A percentile compares a stretch with the other conserved stretches of the same genome.
These are phyloP conservation scores for Apteryx owenii DNA, from an alignment of 2,113 vertebrate genomes.

Conservation along the genomic window DNA sequence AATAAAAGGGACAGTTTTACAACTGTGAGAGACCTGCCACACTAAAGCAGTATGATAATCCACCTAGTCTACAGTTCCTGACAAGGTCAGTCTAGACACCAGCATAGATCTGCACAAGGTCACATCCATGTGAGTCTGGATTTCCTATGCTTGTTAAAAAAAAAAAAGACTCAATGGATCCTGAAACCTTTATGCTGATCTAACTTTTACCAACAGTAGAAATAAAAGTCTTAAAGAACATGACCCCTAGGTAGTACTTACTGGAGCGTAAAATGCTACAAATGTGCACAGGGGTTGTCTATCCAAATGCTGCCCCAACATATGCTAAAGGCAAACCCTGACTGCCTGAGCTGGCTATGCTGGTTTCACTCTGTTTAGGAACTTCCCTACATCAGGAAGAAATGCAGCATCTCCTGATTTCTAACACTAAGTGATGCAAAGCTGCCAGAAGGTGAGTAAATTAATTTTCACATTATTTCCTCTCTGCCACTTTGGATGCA, in stretches of 20 bases:
- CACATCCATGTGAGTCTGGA: neutral
- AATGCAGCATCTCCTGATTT: neutral
- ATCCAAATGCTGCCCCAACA: neutral
- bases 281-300: conserved; percentile 19
- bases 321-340: neutral
- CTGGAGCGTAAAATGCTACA: conserved; percentile 50
- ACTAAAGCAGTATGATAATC: neutral
- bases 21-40: neutral
- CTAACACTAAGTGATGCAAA: neutral
- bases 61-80: neutral
- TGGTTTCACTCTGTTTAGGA: neutral
- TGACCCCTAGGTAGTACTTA: neutral
- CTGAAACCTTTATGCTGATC: neutral
- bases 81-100: conserved; percentile 5
- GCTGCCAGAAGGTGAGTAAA: neutral
- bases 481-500: neutral
- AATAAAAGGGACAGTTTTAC: neutral
- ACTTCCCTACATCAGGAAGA: neutral
- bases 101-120: neutral
- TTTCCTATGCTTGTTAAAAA: neutral
- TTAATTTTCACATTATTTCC: neutral
- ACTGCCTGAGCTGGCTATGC: neutral
- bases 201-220: neutral
- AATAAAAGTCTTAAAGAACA: neutral
- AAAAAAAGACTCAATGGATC: neutral